These are phyloP conservation scores for Hydrophis major DNA, from an alignment of 2,797 vertebrate species.

Conservation along the genomic window DNA sequence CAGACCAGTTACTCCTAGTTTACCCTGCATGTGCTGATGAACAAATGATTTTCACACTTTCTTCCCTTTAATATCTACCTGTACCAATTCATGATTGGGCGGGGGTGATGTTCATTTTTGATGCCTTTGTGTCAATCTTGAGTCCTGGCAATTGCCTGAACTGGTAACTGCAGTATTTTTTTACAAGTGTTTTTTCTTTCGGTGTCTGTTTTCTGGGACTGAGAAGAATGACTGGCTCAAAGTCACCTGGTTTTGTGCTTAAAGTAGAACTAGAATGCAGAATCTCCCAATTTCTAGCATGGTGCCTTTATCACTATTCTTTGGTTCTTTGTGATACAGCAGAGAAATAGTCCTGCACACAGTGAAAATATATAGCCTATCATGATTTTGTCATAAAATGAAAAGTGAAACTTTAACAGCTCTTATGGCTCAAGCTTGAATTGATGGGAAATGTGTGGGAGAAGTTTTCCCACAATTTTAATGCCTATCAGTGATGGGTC, in stretches of 20 bases:
- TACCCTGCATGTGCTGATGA: background rate
- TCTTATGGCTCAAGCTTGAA: background rate
- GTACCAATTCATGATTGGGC: background rate
- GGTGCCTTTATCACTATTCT: background rate
- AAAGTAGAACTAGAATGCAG: background rate
- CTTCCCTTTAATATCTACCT: background rate
- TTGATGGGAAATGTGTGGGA: background rate
- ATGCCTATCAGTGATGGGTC: background rate
- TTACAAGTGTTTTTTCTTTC: background rate
- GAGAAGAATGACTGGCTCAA: background rate
- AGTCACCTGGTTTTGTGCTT: background rate
- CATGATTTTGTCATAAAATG: background rate
- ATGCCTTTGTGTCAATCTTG: background rate
- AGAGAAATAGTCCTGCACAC: background rate
- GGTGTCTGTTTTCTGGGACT: background rate
- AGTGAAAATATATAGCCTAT: background rate
- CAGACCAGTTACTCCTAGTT: background rate
- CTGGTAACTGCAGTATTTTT: background rate
- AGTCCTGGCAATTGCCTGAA: background rate
- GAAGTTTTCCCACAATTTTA: background rate
- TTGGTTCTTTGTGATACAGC: background rate
- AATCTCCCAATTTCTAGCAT: background rate
- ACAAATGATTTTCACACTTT: background rate
- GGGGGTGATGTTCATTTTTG: too few species aligned
- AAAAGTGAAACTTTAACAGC: background rate